Evolutionary conservation across 53 echinoderm and acorn worm species (phyloP), one percentile per base, ranked within the genome.

Genomic region (Astropecten irregularis): DNA sequence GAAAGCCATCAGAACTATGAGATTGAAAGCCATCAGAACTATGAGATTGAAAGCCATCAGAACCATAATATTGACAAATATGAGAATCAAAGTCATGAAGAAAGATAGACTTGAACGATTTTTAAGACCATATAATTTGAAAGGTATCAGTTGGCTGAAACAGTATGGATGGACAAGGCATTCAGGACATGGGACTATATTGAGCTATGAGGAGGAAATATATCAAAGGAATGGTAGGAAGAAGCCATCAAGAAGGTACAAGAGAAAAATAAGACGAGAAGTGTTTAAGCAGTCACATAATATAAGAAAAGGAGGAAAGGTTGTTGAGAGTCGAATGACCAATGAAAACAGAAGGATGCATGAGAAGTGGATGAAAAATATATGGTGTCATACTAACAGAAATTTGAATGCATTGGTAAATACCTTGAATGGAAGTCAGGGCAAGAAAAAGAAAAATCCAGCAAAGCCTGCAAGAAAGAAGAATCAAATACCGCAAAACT

Each of bases 311-410:
- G 66, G 40, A 3, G 40, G 66, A 21, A 66, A 40, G 40, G 66
- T 66, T 37, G 9, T 66, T 39, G 44, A 66, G 40, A 21, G 6
- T 2, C 66, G 66, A 8, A 66, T 66, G 25, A 40, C 1, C 26
- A 37, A 66, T 9, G 40, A 26, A 40, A 7, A 15, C 2, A 1
- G 1, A 67, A n/a, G 31, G 33, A 0, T 64, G 36, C 64, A 64
- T 64, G 36, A 36, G n/a, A 35, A 66, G 66, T 33, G 11, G 33
- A 34, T 35, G 36, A 64, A 64, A 7, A 13, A 11, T 32, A 64
- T 64, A 16, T 64, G 5, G 31, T 64, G 31, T 19, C 64, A 64
- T 64, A 64, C 64, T 3, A 64, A 35, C 9, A 66, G 66, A 66
- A 66, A 8, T 22, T 18, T 66, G 14, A 66, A 19, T 66, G 2